Evolutionary conservation across 2,113 vertebrate species (phyloP).

Genomic region (Motacilla alba): DNA sequence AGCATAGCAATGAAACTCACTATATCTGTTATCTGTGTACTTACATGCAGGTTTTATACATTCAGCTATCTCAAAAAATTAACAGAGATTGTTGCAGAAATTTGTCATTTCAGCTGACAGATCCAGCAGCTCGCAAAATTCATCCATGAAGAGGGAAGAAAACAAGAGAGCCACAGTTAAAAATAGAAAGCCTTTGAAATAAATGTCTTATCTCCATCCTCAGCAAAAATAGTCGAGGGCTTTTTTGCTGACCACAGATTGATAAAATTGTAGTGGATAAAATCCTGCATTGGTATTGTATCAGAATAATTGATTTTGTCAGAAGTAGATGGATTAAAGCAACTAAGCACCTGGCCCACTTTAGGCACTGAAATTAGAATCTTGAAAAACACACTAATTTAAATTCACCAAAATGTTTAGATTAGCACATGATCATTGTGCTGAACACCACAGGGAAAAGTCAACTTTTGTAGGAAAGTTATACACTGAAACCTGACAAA

Average conservation of each 20-base stretch:
- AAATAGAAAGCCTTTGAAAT: constrained; percentile 21
- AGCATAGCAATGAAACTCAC: not conserved
- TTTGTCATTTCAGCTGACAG: constrained; percentile 5
- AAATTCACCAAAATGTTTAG: not conserved
- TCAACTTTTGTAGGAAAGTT: not conserved
- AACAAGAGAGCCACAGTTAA: not conserved
- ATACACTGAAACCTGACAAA: not conserved
- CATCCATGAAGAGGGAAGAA: not conserved
- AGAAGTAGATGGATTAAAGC: not conserved
- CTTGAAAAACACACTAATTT: not conserved
- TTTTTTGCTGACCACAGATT: not conserved
- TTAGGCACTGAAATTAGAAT: not conserved
- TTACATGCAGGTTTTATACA: not conserved
- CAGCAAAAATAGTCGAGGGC: not conserved
- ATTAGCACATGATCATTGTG: not conserved
- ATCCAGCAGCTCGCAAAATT: not conserved
- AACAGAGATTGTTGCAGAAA: not conserved
- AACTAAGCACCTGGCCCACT: not conserved
- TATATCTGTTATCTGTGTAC: not conserved
- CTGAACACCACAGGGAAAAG: not conserved
- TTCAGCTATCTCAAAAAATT: not conserved
- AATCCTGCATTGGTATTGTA: not conserved
- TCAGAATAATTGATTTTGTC: not conserved
- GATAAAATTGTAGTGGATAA: not conserved
- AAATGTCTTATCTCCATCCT: not conserved